Evolutionary conservation across 1,140 invertebrate species (phyloP).

Genomic region (Nasonia vitripennis): DNA sequence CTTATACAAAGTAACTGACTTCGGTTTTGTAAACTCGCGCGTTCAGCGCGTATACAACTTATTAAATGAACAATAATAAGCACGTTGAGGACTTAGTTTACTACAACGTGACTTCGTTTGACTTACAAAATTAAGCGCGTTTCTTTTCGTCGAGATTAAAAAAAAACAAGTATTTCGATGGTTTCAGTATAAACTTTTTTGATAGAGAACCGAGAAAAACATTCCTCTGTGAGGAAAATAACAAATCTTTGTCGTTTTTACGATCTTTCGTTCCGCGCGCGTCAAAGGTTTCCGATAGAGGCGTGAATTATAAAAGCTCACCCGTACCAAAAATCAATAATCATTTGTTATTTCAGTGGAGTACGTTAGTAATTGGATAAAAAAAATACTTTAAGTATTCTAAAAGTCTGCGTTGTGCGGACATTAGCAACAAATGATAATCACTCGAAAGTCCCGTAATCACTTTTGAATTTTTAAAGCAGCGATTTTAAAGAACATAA

Average conservation of each 20-base stretch:
- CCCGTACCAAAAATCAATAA: background rate
- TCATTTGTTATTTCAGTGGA: background rate
- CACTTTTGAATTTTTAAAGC: constrained; percentile 42
- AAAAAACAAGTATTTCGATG: background rate
- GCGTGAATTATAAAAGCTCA: background rate
- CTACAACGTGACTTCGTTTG: background rate
- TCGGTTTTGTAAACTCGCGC: too few species aligned
- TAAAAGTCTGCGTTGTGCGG: background rate
- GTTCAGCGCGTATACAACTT: too few species aligned
- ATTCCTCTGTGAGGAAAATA: constrained; percentile 1
- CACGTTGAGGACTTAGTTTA: background rate
- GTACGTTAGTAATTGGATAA: too few species aligned
- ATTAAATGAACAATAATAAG: background rate
- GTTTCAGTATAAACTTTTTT: background rate
- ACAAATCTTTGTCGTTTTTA: background rate
- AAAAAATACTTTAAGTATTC: background rate
- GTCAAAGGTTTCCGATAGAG: background rate
- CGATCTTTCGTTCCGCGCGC: constrained; percentile 7
- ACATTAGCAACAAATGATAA: constrained; percentile 50
- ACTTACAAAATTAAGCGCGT: background rate
- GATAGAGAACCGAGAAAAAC: background rate
- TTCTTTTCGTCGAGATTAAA: background rate
- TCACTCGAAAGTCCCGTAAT: constrained; percentile 52
- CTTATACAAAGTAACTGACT: background rate
- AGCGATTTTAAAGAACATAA: background rate